These are phyloP conservation scores for Boleophthalmus pectinirostris DNA, from an alignment of 2,113 vertebrate species.

Conservation along the genomic window DNA sequence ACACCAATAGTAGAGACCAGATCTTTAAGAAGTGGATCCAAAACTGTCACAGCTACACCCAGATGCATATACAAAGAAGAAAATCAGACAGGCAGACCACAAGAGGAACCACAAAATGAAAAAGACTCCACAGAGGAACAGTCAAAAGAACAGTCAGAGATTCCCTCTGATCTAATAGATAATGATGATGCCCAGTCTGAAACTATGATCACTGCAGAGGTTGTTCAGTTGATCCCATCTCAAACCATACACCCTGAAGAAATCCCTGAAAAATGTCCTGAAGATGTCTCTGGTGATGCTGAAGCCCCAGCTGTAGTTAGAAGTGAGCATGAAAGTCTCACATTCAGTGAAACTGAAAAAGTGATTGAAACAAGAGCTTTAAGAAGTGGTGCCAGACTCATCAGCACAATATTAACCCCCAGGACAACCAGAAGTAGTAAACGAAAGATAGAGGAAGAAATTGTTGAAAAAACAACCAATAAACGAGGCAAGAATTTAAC, in stretches of 20 bases:
- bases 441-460: slow-evolving; percentile 13
- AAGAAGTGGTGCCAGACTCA: slow-evolving; percentile 31
- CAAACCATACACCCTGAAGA: neutral
- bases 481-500: neutral
- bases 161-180: neutral
- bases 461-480: neutral
- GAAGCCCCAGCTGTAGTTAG: neutral
- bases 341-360: neutral
- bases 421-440: slow-evolving; percentile 33
- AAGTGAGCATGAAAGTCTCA: neutral
- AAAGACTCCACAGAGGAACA: neutral
- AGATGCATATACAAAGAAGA: neutral
- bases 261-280: neutral
- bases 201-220: neutral
- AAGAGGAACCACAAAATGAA: neutral
- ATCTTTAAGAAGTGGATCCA: neutral
- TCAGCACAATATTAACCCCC: neutral
- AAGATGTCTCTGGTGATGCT: neutral
- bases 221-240: neutral
- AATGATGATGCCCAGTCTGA: neutral
- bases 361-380: slow-evolving; percentile 15
- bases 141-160: neutral
- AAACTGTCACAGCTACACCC: neutral
- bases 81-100: neutral
- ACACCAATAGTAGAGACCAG: neutral